Evolutionary conservation across 1,140 invertebrate species (phyloP).

Genomic region (Oscheius sp.): DNA sequence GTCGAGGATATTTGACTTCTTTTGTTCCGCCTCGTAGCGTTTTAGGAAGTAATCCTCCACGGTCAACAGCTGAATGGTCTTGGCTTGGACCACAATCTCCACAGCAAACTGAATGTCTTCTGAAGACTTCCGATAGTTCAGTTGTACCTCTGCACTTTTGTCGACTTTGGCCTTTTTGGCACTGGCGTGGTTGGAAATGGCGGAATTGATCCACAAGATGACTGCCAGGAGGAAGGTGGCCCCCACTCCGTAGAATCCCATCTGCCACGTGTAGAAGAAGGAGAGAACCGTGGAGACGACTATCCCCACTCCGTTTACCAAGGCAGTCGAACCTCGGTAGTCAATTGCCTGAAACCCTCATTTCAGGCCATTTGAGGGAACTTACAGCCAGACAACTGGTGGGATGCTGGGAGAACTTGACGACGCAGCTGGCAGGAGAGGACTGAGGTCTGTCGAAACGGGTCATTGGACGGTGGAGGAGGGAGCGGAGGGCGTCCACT

Average conservation of each 20-base stretch:
- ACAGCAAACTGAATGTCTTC: too few species aligned
- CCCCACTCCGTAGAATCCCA: neutral
- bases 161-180: slow-evolving; percentile 11
- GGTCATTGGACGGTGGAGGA: neutral
- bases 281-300: slow-evolving; percentile 51
- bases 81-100: slow-evolving; percentile 38
- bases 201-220: neutral
- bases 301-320: slow-evolving; percentile 64
- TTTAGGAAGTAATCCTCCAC: slow-evolving; percentile 26
- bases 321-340: slow-evolving; percentile 58
- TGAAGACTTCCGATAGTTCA: too few species aligned
- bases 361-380: too few species aligned
- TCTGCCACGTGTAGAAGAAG: slow-evolving; percentile 13
- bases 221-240: neutral
- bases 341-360: neutral
- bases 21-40: neutral
- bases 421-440: neutral
- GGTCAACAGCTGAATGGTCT: slow-evolving; percentile 33
- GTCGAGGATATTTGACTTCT: neutral
- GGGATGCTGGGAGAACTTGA: neutral
- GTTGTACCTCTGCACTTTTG: slow-evolving; percentile 13
- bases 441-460: neutral
- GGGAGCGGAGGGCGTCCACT: neutral
- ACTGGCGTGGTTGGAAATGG: neutral
- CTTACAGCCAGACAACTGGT: neutral